A percentile compares a stretch with the other conserved stretches of the same genome.
Conservation (phyloP, 2,113 vertebrate genomes). For the Bungarus multicinctus region DNA sequence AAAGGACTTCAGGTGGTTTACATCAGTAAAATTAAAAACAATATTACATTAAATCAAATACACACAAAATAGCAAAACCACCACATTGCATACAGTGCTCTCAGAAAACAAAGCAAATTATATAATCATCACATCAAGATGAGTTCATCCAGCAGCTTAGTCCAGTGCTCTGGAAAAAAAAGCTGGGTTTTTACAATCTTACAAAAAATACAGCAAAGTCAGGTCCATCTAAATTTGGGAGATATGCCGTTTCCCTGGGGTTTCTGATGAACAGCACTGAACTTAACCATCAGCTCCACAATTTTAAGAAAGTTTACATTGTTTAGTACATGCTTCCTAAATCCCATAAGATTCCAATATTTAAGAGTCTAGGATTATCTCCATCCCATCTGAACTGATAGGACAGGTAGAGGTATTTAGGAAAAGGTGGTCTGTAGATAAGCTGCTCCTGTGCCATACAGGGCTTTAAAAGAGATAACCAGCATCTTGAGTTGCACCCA, state of each 20-base stretch:
- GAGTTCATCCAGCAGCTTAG: background rate
- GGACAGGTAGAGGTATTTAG: too few relatives aligned
- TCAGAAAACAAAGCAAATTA: background rate
- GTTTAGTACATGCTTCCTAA: background rate
- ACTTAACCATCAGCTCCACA: background rate
- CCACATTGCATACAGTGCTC: background rate
- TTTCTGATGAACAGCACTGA: background rate
- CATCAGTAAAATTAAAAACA: background rate
- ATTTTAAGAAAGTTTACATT: background rate
- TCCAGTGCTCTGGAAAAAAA: background rate
- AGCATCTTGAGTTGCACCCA: too few relatives aligned
- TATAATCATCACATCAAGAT: background rate
- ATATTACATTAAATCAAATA: background rate
- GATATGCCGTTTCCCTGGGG: background rate
- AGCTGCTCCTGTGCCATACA: too few relatives aligned
- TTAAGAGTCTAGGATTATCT: too few relatives aligned
- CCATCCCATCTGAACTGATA: too few relatives aligned
- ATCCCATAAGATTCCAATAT: too few relatives aligned
- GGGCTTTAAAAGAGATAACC: too few relatives aligned
- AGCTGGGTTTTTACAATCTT: background rate
- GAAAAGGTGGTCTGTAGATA: too few relatives aligned
- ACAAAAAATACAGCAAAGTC: background rate
- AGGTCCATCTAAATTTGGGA: background rate
- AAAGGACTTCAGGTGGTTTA: background rate
- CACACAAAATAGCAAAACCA: background rate